Conservation (phyloP, 1,140 invertebrate species). For the Drosophila repletoides region DNA sequence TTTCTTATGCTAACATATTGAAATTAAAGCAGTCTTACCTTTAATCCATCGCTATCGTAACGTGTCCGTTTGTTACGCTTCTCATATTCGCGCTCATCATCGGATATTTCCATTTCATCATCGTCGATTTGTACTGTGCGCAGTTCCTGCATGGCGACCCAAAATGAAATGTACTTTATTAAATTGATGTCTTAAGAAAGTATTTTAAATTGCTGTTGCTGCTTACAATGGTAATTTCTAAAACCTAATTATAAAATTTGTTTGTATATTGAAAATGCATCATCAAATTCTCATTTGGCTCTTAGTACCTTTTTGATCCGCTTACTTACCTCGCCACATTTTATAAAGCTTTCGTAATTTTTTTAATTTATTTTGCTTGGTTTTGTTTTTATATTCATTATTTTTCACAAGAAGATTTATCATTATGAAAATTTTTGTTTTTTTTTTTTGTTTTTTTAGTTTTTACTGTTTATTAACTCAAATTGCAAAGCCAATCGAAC, state of each 20-base stretch:
- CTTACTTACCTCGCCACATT: slow-evolving; percentile 74
- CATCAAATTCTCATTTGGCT: slow-evolving; percentile 50
- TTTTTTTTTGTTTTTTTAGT: slow-evolving; percentile 32
- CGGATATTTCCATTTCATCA: slow-evolving; percentile 82
- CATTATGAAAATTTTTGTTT: slow-evolving; percentile 14
- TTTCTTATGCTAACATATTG: neutral
- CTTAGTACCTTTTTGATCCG: slow-evolving; percentile 40
- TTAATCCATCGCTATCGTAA: slow-evolving; percentile 73
- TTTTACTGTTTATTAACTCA: slow-evolving; percentile 54
- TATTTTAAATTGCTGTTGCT: neutral
- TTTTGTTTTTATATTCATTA: slow-evolving; percentile 1
- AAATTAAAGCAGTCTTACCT: slow-evolving; percentile 37
- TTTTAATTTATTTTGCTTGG: slow-evolving; percentile 19
- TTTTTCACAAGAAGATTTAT: slow-evolving; percentile 17
- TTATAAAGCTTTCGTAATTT: slow-evolving; percentile 45
- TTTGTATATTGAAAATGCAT: slow-evolving; percentile 53
- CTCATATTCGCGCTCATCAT: slow-evolving; percentile 82
- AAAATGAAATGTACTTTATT: slow-evolving; percentile 42
- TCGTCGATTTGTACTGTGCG: slow-evolving; percentile 89
- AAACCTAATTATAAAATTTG: slow-evolving; percentile 66
- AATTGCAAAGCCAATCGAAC: slow-evolving; percentile 53
- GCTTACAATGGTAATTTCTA: slow-evolving; percentile 39
- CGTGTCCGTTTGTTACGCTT: slow-evolving; percentile 67
- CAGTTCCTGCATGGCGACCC: slow-evolving; percentile 86
- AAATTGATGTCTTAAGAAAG: neutral